Evolutionary conservation across 2,888 invertebrate species (phyloP), one percentile per base, ranked within the genome.

Genomic region (Vandiemenella viatica): DNA sequence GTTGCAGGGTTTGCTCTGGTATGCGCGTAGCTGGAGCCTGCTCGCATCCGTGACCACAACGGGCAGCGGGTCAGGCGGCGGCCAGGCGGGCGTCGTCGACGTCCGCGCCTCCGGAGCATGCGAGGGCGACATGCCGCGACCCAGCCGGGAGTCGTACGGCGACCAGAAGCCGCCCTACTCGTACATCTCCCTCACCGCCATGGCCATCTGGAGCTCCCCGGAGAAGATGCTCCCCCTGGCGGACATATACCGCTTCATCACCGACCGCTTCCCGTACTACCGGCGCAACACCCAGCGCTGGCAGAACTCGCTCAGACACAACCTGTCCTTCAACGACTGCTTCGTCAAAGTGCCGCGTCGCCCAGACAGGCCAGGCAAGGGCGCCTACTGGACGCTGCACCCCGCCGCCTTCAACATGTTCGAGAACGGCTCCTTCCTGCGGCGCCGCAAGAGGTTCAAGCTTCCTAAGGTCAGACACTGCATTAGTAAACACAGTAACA

Each of bases 101-200:
- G n/a, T n/a, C n/a, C n/a, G n/a, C n/a, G n/a, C n/a, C n/a, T n/a
- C n/a, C n/a, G n/a, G n/a, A n/a, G n/a, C n/a, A n/a, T n/a, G n/a
- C n/a, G n/a, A n/a, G n/a, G 41, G 21, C 19, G 46, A 37, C 15
- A 95, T 95, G 95, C 95, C 95, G 64, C 82, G 95, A 65, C 95
- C 95, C 59, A 89, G 93, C 62, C 81, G 93, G 60, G 93, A 93
- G 70, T 89, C 92, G 50, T 96, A 96, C 73, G 93, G 93, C 65
- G 95, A 95, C 67, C 93, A 96, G 70, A 98, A 98, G 70, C 98
- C 98, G 53, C 97, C 98, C 37, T 98, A 96, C 68, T 96, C 96
- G 43, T 98, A 98, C 71, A 98, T 98, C 64, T 93, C 96, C 41
- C 73, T 98, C 57, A 98, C 97, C 32, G 96, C 97, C 53, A 98